phyloP scores from a whole-genome alignment of 2,888 invertebrate species.

The Dolichopus griseipennis region DNA sequence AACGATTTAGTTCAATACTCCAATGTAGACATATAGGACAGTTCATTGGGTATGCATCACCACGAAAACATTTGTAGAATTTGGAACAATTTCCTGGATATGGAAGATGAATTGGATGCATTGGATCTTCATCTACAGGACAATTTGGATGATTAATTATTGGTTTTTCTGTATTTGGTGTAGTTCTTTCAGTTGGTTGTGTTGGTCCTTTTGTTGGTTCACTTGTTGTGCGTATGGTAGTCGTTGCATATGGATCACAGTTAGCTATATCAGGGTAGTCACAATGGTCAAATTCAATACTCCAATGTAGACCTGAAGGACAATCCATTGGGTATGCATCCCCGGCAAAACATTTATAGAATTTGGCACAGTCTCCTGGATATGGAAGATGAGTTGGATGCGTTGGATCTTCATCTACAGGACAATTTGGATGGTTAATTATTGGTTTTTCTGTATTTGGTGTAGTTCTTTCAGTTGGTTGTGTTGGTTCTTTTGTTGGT shows the following conservation, averaged over 20 bases:
- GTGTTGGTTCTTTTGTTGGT: background rate
- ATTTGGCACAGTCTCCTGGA: slow-evolving; percentile 12
- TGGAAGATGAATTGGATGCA: slow-evolving; percentile 19
- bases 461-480: background rate
- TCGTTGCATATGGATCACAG: slow-evolving; percentile 21
- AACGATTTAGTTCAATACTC: slow-evolving; percentile 30
- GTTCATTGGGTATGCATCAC: slow-evolving; percentile 21
- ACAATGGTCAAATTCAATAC: slow-evolving; percentile 29
- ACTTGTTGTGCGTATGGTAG: background rate
- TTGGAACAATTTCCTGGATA: slow-evolving; percentile 12
- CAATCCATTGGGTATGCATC: slow-evolving; percentile 26
- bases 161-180: slow-evolving; percentile 3
- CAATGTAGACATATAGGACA: slow-evolving; percentile 32
- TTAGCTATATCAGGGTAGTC: slow-evolving; percentile 28
- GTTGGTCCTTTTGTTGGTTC: background rate
- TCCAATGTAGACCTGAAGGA: slow-evolving; percentile 31
- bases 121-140: slow-evolving; percentile 18
- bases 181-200: slow-evolving; percentile 17
- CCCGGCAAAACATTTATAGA: slow-evolving; percentile 11
- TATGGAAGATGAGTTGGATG: slow-evolving; percentile 19
- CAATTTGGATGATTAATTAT: slow-evolving; percentile 9
- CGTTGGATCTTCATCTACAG: slow-evolving; percentile 18
- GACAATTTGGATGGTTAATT: slow-evolving; percentile 11
- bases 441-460: background rate
- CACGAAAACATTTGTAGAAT: slow-evolving; percentile 12